A percentile compares a stretch with the other conserved stretches of the same genome.
These are phyloP conservation scores for Neosilurus mollespiculum DNA, from an alignment of 2,797 vertebrate genomes.

Conservation along the genomic window DNA sequence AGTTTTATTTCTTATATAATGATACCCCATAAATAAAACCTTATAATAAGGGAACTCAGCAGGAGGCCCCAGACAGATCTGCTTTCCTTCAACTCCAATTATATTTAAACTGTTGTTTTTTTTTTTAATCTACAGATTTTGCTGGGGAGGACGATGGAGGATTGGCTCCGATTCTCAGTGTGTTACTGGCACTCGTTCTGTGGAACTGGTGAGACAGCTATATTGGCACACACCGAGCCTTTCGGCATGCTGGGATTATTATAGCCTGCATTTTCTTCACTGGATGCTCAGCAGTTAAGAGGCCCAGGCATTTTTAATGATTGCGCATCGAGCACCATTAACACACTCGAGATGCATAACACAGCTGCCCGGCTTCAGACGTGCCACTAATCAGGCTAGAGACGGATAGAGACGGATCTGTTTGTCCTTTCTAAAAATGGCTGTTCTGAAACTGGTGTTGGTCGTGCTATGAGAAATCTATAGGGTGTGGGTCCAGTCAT, in stretches of 20 bases:
- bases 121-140: conserved; percentile 59
- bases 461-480: neutral
- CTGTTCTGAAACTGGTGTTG: neutral
- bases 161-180: conserved; percentile 73
- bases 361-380: conserved; percentile 38
- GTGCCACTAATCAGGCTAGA: neutral
- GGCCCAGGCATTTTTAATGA: conserved; percentile 31
- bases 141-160: conserved; percentile 69
- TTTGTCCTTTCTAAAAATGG: neutral
- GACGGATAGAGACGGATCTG: neutral
- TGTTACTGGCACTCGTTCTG: conserved; percentile 74
- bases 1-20: conserved; percentile 1
- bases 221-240: neutral
- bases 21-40: neutral
- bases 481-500: neutral
- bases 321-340: conserved; percentile 20
- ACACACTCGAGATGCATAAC: conserved; percentile 34
- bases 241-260: conserved; percentile 30
- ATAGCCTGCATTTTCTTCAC: conserved; percentile 31
- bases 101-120: neutral
- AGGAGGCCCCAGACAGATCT: neutral
- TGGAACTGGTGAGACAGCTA: conserved; percentile 63
- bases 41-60: neutral
- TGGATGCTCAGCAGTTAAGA: conserved; percentile 19
- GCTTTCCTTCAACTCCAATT: neutral